Percentiles rank a stretch among this genome's conserved stretches.
Evolutionary conservation across 2,888 invertebrate genomes (phyloP).

Genomic region (Endotricha flammealis): DNA sequence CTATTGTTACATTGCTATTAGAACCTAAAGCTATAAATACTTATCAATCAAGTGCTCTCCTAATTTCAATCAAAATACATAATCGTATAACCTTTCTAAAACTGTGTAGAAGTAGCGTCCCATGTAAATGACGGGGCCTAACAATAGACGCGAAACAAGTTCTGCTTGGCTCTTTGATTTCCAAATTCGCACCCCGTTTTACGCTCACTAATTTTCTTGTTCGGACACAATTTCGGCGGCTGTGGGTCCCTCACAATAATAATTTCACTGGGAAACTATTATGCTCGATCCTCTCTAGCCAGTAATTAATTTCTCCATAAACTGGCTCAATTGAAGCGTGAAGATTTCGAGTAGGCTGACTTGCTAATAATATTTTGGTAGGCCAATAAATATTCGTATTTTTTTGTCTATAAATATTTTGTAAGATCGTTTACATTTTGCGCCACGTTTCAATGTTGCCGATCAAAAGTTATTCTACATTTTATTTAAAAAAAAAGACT

Average conservation of each 20-base stretch:
- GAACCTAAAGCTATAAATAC: too few relatives aligned
- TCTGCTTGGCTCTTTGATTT: conserved; percentile 69
- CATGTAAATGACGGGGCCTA: conserved; percentile 68
- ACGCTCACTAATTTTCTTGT: conserved; percentile 78
- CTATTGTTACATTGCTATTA: too few relatives aligned
- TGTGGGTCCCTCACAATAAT: conserved; percentile 68
- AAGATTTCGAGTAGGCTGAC: conserved; percentile 70
- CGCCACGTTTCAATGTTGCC: too few relatives aligned
- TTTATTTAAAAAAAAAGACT: too few relatives aligned
- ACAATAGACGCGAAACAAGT: conserved; percentile 65
- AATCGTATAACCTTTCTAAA: conserved; percentile 40
- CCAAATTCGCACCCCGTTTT: conserved; percentile 75
- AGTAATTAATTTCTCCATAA: conserved; percentile 76
- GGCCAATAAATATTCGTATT: conserved; percentile 30
- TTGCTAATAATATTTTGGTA: conserved; percentile 49
- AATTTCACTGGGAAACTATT: conserved; percentile 74
- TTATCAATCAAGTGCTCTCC: conserved; percentile 16
- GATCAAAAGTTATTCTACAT: too few relatives aligned
- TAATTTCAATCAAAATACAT: conserved; percentile 39
- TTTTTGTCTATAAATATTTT: too few relatives aligned
- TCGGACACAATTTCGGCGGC: conserved; percentile 72
- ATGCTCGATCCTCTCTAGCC: conserved; percentile 73
- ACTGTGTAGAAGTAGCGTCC: conserved; percentile 61
- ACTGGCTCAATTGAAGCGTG: conserved; percentile 75
- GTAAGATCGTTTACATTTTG: too few relatives aligned